Percentiles rank a stretch among this genome's conserved stretches.
These are phyloP conservation scores for Bostrychus sinensis DNA, from an alignment of 2,113 vertebrate species.

Conservation along the genomic window DNA sequence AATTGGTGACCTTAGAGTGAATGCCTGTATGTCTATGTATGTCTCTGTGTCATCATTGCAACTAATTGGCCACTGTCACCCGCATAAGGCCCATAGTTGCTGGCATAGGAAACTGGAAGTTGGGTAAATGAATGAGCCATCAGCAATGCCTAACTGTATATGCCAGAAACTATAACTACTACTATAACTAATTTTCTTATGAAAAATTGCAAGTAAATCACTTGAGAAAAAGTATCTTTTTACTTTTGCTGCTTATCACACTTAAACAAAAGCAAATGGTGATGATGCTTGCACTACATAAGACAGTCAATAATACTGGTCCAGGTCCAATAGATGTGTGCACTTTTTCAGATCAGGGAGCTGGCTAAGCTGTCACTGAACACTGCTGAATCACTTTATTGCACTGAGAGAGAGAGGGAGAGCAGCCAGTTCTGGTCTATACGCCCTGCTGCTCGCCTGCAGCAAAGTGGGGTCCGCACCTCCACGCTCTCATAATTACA, in stretches of 20 bases:
- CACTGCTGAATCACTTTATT: conserved; percentile 54
- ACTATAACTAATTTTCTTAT: too few species aligned
- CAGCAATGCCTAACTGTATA: too few species aligned
- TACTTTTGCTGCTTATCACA: too few species aligned
- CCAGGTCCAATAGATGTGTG: background rate
- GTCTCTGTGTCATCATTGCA: background rate
- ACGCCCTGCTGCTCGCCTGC: background rate
- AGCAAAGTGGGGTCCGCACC: conserved; percentile 37
- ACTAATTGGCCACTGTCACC: too few species aligned
- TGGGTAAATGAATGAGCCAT: too few species aligned
- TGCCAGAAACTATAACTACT: too few species aligned
- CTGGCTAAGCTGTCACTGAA: conserved; percentile 32
- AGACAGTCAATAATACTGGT: background rate
- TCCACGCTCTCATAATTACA: conserved; percentile 41
- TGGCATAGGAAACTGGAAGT: too few species aligned
- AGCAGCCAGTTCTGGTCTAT: conserved; percentile 10
- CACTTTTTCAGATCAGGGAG: conserved; percentile 31
- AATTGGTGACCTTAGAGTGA: too few species aligned
- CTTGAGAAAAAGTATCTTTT: too few species aligned
- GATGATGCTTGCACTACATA: background rate
- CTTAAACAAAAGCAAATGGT: background rate
- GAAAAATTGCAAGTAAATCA: too few species aligned
- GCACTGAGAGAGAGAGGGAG: conserved; percentile 31
- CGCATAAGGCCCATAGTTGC: too few species aligned
- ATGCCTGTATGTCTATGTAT: too few species aligned